These are phyloP conservation scores for Drosophila barbarae DNA, from an alignment of 2,888 invertebrate species.

Conservation along the genomic window DNA sequence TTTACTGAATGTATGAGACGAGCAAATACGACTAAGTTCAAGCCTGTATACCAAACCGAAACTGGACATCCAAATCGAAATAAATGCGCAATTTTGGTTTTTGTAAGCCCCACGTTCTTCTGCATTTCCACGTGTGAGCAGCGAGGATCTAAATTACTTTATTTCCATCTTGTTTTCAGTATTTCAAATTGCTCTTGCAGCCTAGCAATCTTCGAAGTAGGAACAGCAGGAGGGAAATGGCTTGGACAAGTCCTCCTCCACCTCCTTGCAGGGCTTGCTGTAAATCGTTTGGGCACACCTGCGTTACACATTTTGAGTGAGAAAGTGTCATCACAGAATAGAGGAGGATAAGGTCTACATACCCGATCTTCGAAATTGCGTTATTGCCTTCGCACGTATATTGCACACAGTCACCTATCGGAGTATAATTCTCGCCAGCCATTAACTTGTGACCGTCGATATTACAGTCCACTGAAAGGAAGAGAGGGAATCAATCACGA, in stretches of 20 bases:
- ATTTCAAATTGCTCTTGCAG: neutral
- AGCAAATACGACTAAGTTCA: constrained; percentile 53
- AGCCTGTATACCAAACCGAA: constrained; percentile 67
- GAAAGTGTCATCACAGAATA: neutral
- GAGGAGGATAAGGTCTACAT: constrained; percentile 16
- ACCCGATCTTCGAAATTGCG: constrained; percentile 34
- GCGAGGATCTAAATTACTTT: neutral
- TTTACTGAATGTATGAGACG: constrained; percentile 36
- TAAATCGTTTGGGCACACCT: constrained; percentile 47
- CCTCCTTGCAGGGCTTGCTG: constrained; percentile 44
- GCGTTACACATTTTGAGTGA: neutral
- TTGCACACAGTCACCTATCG: constrained; percentile 47
- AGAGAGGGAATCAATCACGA: too few relatives aligned
- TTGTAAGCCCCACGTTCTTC: constrained; percentile 12
- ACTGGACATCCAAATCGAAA: constrained; percentile 28
- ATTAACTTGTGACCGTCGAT: constrained; percentile 24
- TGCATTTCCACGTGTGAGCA: neutral
- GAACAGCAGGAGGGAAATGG: constrained; percentile 68
- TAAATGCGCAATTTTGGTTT: constrained; percentile 45
- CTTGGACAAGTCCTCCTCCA: constrained; percentile 47
- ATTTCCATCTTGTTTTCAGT: neutral
- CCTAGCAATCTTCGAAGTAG: constrained; percentile 16
- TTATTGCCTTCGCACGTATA: constrained; percentile 40
- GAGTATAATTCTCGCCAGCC: constrained; percentile 44
- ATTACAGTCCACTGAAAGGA: constrained; percentile 34